These are phyloP conservation scores for Leucopternis melanops DNA, from an alignment of 2,113 vertebrate species.

Conservation along the genomic window DNA sequence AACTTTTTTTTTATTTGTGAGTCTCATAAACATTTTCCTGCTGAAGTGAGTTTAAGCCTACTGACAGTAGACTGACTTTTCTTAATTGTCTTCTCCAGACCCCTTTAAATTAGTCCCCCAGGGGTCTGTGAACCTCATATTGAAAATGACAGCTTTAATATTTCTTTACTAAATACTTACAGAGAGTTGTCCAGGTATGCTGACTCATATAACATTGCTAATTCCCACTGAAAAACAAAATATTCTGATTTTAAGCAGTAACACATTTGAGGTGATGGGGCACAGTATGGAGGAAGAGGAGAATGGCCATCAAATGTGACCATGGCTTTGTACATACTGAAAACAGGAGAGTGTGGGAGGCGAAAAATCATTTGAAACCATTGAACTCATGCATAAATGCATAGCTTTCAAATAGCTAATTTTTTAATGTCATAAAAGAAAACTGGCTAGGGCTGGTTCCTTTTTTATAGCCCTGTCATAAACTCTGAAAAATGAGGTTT, in stretches of 20 bases:
- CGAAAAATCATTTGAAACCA: not conserved
- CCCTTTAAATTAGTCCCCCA: slow-evolving; percentile 36
- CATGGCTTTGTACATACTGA: not conserved
- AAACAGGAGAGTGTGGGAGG: not conserved
- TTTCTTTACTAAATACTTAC: slow-evolving; percentile 24
- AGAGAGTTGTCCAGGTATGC: not conserved
- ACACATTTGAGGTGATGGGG: not conserved
- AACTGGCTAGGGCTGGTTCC: slow-evolving; percentile 29
- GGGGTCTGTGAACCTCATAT: slow-evolving; percentile 22
- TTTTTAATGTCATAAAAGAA: slow-evolving; percentile 52
- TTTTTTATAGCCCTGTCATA: slow-evolving; percentile 37
- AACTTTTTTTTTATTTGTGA: not conserved
- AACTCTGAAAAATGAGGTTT: slow-evolving; percentile 45
- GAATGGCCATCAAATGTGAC: not conserved
- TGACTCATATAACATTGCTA: not conserved
- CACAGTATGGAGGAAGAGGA: not conserved
- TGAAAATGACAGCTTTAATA: slow-evolving; percentile 54
- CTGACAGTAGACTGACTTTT: slow-evolving; percentile 39
- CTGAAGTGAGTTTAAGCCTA: not conserved
- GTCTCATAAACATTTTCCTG: not conserved
- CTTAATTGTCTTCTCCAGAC: slow-evolving; percentile 46
- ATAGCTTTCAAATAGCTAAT: slow-evolving; percentile 50
- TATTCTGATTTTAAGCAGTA: not conserved
- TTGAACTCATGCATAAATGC: slow-evolving; percentile 43
- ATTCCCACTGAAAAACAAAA: not conserved